These are phyloP conservation scores for Lasioglossum villosulum DNA, from an alignment of 2,888 invertebrate genomes.

Conservation along the genomic window DNA sequence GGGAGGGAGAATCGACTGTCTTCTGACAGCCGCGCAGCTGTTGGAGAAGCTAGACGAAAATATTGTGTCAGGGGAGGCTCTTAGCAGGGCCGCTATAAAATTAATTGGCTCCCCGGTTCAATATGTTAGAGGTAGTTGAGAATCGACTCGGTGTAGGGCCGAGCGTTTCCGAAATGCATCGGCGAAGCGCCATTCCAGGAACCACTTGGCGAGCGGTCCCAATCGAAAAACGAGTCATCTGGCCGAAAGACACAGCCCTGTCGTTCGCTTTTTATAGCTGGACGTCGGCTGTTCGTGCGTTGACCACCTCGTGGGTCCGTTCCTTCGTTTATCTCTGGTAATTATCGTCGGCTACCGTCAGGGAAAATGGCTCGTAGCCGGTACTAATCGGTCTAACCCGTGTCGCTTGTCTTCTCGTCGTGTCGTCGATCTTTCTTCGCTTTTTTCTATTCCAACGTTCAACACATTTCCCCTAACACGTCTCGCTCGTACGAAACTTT, in stretches of 20 bases:
- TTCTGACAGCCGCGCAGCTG: not conserved
- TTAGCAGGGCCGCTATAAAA: not conserved
- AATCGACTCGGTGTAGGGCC: not conserved
- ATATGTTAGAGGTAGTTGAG: not conserved
- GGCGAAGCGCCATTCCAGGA: slow-evolving; percentile 15
- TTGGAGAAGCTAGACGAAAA: not conserved
- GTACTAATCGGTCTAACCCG: slow-evolving; percentile 19
- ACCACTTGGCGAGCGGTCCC: slow-evolving; percentile 37
- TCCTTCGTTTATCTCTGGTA: slow-evolving; percentile 40
- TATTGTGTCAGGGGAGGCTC: not conserved
- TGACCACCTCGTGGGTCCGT: slow-evolving; percentile 13
- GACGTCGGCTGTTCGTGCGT: slow-evolving; percentile 8
- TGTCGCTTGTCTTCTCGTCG: slow-evolving; percentile 17
- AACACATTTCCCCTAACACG: not conserved
- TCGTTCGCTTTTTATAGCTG: slow-evolving; percentile 4
- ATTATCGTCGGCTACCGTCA: slow-evolving; percentile 47
- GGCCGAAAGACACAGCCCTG: slow-evolving; percentile 25
- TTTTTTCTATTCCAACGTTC: not conserved
- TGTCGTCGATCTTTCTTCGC: not conserved
- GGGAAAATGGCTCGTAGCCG: slow-evolving; percentile 14
- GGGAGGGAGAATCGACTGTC: not conserved
- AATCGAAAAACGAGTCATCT: slow-evolving; percentile 34
- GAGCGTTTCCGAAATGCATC: slow-evolving; percentile 10
- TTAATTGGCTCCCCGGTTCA: slow-evolving; percentile 2
- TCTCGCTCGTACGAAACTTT: not conserved